These are phyloP conservation scores for Anolis apletophallus DNA, from an alignment of 2,797 vertebrate genomes.

Conservation along the genomic window DNA sequence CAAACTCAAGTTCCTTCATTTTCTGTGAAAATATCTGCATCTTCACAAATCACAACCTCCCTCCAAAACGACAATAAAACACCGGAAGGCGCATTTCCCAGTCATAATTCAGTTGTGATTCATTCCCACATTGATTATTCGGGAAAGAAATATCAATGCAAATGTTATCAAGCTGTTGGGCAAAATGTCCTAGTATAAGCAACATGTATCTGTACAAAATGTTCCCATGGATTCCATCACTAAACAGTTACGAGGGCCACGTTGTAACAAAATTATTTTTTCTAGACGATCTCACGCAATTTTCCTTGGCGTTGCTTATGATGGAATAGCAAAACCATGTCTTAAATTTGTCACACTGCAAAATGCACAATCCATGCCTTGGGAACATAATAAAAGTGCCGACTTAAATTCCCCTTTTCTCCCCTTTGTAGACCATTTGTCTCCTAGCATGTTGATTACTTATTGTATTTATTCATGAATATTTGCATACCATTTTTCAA, in stretches of 20 bases:
- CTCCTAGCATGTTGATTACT: no score
- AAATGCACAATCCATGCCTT: background rate
- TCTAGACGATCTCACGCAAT: background rate
- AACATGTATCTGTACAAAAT: constrained; percentile 12
- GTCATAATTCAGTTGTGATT: constrained; percentile 28
- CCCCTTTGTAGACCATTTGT: background rate
- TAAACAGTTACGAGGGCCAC: constrained; percentile 12
- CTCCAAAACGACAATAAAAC: constrained; percentile 28
- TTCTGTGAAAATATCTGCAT: background rate
- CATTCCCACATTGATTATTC: constrained; percentile 20
- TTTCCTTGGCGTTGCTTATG: background rate
- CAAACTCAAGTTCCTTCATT: constrained; percentile 1
- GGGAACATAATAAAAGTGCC: background rate
- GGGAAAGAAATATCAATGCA: constrained; percentile 28
- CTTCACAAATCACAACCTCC: constrained; percentile 13
- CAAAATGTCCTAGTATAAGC: constrained; percentile 17
- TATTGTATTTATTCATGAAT: background rate
- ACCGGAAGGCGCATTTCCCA: background rate
- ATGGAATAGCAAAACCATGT: no score
- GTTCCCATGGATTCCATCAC: constrained; percentile 20
- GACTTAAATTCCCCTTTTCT: background rate
- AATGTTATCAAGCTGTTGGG: background rate
- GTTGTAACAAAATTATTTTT: background rate
- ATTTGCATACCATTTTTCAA: background rate
- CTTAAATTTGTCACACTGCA: background rate